These are phyloP conservation scores for Ormyrus nitidulus DNA, from an alignment of 2,888 invertebrate genomes.

Conservation along the genomic window DNA sequence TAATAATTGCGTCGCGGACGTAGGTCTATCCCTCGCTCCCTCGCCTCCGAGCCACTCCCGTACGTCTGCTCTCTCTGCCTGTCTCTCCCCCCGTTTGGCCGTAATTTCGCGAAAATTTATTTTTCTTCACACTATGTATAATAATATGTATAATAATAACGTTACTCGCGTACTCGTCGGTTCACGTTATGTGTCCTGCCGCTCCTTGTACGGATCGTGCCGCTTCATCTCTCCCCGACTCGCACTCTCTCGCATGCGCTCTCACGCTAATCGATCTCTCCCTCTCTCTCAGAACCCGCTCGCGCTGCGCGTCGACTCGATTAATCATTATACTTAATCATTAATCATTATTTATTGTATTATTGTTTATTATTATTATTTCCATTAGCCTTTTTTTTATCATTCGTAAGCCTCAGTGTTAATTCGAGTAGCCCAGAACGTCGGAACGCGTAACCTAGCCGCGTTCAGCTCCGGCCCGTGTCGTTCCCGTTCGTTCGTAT, in stretches of 20 bases:
- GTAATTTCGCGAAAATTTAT: slow-evolving; percentile 25
- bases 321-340: slow-evolving; percentile 50
- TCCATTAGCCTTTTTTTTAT: slow-evolving; percentile 53
- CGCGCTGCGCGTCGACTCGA: slow-evolving; percentile 20
- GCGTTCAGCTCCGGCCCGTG: background rate
- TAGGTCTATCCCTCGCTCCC: background rate
- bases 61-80: too few species aligned
- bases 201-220: slow-evolving; percentile 15
- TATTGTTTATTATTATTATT: slow-evolving; percentile 57
- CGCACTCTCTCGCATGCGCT: slow-evolving; percentile 10
- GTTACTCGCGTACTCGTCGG: slow-evolving; percentile 27
- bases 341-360: slow-evolving; percentile 57
- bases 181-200: slow-evolving; percentile 23
- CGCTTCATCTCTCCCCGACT: slow-evolving; percentile 4
- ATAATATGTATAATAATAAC: slow-evolving; percentile 52
- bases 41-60: background rate
- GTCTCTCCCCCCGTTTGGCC: slow-evolving; percentile 7
- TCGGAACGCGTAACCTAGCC: slow-evolving; percentile 1
- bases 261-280: background rate
- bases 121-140: slow-evolving; percentile 42
- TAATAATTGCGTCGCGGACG: slow-evolving; percentile 51
- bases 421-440: background rate
- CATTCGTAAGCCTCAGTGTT: slow-evolving; percentile 47
- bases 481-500: too few species aligned
- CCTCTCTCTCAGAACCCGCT: slow-evolving; percentile 19